phyloP scores from a whole-genome alignment of 2,113 vertebrate genomes.

The Catharus minimus region DNA sequence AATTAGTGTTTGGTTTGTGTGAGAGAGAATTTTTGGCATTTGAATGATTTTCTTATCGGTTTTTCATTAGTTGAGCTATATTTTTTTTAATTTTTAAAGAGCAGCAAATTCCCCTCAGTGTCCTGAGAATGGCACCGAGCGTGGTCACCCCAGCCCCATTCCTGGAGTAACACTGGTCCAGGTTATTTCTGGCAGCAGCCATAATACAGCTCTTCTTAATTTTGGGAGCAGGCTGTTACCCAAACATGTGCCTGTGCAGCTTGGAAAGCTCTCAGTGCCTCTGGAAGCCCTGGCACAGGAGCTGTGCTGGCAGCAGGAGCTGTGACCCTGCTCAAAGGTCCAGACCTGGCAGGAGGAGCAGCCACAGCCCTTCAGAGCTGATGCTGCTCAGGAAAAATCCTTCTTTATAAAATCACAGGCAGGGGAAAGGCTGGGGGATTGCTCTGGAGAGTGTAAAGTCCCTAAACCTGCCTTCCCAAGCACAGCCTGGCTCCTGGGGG shows the following conservation, averaged over 20 bases:
- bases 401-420: background rate
- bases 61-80: constrained; percentile 17
- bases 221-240: constrained; percentile 18
- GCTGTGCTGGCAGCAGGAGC: background rate
- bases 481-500: background rate
- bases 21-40: constrained; percentile 32
- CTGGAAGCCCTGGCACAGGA: background rate
- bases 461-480: background rate
- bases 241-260: background rate
- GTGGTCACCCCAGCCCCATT: background rate
- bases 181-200: constrained; percentile 45
- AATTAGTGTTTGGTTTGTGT: background rate
- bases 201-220: constrained; percentile 18
- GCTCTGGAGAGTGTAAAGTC: background rate
- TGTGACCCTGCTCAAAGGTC: background rate
- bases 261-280: background rate
- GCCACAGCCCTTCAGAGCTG: background rate
- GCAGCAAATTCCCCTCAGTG: background rate
- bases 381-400: background rate
- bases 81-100: background rate
- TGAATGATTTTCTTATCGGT: constrained; percentile 49
- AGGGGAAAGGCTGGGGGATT: background rate
- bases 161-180: background rate
- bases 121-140: background rate
- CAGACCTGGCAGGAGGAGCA: background rate